Conservation (phyloP, 1,140 invertebrate species). For the Augochlora pura region DNA sequence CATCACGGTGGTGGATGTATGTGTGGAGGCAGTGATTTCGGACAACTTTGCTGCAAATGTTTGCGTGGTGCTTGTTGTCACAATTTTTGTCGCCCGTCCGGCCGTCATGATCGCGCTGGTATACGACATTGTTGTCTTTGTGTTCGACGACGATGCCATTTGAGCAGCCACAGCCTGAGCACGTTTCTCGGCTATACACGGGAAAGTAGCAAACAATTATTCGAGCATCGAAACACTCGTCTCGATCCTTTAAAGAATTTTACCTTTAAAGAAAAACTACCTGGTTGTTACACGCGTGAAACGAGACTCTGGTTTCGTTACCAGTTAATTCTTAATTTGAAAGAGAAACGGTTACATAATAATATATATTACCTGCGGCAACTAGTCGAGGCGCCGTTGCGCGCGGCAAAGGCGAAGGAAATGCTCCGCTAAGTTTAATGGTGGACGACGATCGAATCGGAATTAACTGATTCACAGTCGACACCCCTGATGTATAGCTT, state of each 20-base stretch:
- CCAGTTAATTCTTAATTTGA: not conserved
- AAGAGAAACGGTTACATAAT: not conserved
- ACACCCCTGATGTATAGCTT: constrained; percentile 69
- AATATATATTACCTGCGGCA: constrained; percentile 75
- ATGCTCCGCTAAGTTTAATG: constrained; percentile 73
- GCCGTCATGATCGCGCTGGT: constrained; percentile 83
- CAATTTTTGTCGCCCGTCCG: constrained; percentile 78
- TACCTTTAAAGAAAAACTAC: not conserved
- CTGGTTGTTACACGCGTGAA: not conserved
- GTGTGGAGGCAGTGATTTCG: constrained; percentile 77
- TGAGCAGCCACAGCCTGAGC: constrained; percentile 75
- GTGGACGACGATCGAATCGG: constrained; percentile 73
- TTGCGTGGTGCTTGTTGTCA: constrained; percentile 79
- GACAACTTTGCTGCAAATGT: constrained; percentile 84
- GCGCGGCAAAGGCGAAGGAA: constrained; percentile 74
- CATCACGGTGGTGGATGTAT: constrained; percentile 65
- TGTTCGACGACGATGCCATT: constrained; percentile 78
- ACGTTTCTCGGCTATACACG: constrained; percentile 74
- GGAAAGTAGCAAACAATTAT: not conserved
- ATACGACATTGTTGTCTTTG: constrained; percentile 84
- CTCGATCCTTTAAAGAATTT: not conserved
- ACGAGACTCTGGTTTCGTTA: not conserved
- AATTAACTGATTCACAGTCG: constrained; percentile 74
- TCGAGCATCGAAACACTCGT: not conserved
- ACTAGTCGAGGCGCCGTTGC: constrained; percentile 81